A percentile compares a stretch with the other conserved stretches of the same genome.
Evolutionary conservation across 2,797 vertebrate species (phyloP).

Genomic region (Periparus ater): DNA sequence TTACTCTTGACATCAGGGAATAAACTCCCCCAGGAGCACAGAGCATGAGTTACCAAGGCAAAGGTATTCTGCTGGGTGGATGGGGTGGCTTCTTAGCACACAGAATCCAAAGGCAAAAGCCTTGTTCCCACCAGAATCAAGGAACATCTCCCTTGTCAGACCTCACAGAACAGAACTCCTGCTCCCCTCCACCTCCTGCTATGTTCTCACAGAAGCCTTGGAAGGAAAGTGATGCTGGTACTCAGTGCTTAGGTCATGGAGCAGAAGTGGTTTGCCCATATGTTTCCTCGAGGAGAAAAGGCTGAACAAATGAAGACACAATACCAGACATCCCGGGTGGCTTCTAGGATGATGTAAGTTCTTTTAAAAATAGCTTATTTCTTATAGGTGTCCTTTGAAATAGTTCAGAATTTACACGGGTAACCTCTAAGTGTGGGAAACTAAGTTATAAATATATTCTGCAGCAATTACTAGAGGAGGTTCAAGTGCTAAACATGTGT

Average conservation of each 20-base stretch:
- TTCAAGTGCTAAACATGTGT: neutral
- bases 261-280: neutral
- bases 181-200: neutral
- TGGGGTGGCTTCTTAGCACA: neutral
- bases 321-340: conserved; percentile 12
- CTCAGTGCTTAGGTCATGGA: neutral
- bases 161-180: neutral
- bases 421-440: neutral
- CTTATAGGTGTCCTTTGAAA: conserved; percentile 24
- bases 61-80: neutral
- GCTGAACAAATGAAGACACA: conserved; percentile 10
- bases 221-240: neutral
- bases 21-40: neutral
- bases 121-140: neutral
- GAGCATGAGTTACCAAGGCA: neutral
- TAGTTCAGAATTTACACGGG: neutral
- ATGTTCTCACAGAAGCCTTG: neutral
- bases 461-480: neutral
- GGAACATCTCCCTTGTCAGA: neutral
- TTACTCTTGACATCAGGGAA: neutral
- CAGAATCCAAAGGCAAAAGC: rapidly evolving
- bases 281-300: neutral
- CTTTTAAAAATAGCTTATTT: conserved; percentile 18
- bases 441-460: neutral
- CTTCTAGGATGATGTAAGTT: neutral